Evolutionary conservation across 2,888 invertebrate species (phyloP), one percentile per base, ranked within the genome.

Genomic region (Notodonta dromedarius): DNA sequence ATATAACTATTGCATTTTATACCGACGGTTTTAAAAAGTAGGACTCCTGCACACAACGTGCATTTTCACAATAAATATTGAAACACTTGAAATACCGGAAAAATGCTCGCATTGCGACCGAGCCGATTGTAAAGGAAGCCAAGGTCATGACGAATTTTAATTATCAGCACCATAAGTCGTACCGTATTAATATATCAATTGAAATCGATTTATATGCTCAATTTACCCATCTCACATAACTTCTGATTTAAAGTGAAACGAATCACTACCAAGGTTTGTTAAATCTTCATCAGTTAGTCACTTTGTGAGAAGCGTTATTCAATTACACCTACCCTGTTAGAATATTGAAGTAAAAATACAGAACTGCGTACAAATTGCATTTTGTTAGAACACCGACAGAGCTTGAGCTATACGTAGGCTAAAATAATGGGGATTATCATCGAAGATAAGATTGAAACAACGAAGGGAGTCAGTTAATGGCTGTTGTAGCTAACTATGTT

Each of bases 71-170:
- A 67, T 62, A 69, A 69, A 67, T 58, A 67, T 62, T 65, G 70
- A 76, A 78, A 77, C 76, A 80, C 73, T 80, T 77, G 78, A 78
- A 80, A 78, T 76, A 82, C 74, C 78, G 71, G 78, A 80, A 82
- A 85, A 84, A 74, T 72, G 67, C 44, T 64, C 66, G 73, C 81
- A 80, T 82, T 80, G 78, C 76, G 71, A 74, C 66, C 52, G 65
- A 70, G 62, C 69, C 61, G 70, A 73, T 72, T 78, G 76, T 77
- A 73, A 78, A 80, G 79, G 76, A 76, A 81, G 74, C 71, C 84
- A 85, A 85, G 86, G 86, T 73, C 73, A 65, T 69, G 73, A 78
- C 79, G 67, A 80, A 82, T 79, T 77, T 61, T 70, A 76, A 71
- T 75, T 76, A 71, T 73, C 66, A 61, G 58, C 54, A 66, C 62